These are phyloP conservation scores for Icerya purchasi DNA, from an alignment of 2,888 invertebrate species.

Conservation along the genomic window DNA sequence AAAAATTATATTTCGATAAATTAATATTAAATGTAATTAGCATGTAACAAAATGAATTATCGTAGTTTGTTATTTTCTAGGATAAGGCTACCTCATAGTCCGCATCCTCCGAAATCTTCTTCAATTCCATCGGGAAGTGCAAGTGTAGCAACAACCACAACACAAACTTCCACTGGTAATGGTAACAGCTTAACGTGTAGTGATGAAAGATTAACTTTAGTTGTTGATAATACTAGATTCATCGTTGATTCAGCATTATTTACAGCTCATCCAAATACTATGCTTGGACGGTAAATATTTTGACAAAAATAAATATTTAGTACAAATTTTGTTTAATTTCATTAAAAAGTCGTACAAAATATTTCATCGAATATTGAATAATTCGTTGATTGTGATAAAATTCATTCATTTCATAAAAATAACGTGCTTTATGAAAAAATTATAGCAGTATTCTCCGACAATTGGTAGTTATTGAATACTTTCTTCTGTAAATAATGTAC, in stretches of 20 bases:
- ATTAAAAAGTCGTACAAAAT: too few species aligned
- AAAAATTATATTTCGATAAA: too few species aligned
- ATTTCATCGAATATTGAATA: too few species aligned
- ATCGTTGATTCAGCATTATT: constrained; percentile 83
- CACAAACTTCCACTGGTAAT: constrained; percentile 9
- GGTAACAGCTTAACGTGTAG: constrained; percentile 23
- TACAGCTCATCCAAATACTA: constrained; percentile 88
- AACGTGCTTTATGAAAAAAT: too few species aligned
- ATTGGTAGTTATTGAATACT: too few species aligned
- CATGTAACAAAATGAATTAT: background rate
- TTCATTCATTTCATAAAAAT: too few species aligned
- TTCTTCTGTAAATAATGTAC: too few species aligned
- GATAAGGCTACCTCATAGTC: background rate
- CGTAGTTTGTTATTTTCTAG: too few species aligned
- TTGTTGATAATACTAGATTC: constrained; percentile 91
- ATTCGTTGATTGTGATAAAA: too few species aligned
- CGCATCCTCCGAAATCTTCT: background rate
- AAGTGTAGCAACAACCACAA: constrained; percentile 19
- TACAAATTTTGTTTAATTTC: too few species aligned
- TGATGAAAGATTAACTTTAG: constrained; percentile 66
- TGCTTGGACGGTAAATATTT: constrained; percentile 54
- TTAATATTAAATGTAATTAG: background rate
- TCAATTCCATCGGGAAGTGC: constrained; percentile 23
- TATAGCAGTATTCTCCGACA: too few species aligned
- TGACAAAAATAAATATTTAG: too few species aligned